Percentiles rank a stretch among this genome's conserved stretches.
These are phyloP conservation scores for Euphonia xanthogaster DNA, from an alignment of 2,797 vertebrate genomes.

Conservation along the genomic window DNA sequence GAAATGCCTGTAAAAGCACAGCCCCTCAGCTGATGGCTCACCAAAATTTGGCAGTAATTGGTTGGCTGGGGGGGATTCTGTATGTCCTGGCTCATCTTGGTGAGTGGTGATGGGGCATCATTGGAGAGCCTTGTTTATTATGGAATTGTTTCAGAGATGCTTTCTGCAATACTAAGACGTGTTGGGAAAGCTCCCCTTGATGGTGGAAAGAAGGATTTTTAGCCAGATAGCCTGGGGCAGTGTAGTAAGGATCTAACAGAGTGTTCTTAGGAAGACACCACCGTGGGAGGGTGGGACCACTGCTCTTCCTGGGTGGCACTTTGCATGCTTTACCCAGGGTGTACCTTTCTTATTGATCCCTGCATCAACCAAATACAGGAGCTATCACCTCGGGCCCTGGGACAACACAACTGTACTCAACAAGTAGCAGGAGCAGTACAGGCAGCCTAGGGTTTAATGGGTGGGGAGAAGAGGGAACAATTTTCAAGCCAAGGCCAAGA, in stretches of 20 bases:
- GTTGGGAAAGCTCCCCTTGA: neutral
- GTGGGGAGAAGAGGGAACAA: neutral
- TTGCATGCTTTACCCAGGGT: neutral
- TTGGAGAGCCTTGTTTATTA: neutral
- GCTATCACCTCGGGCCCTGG: accelerated
- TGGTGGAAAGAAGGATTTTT: neutral
- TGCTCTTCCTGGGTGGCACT: neutral
- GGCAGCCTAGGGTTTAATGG: neutral
- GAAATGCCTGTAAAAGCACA: neutral
- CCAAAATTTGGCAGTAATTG: neutral
- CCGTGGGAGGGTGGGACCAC: neutral
- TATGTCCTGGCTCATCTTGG: neutral
- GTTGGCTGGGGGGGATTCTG: neutral
- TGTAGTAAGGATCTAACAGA: neutral
- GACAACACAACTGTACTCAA: neutral
- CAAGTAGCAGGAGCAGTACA: neutral
- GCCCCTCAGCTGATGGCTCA: neutral
- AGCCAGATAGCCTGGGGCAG: neutral
- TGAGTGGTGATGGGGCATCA: neutral
- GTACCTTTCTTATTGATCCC: neutral
- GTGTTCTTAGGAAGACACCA: neutral
- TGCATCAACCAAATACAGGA: neutral
- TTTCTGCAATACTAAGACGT: neutral
- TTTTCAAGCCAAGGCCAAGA: neutral
- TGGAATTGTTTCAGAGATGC: neutral